Conservation (phyloP, 2,888 invertebrate species). For the Coremacera marginata region DNA sequence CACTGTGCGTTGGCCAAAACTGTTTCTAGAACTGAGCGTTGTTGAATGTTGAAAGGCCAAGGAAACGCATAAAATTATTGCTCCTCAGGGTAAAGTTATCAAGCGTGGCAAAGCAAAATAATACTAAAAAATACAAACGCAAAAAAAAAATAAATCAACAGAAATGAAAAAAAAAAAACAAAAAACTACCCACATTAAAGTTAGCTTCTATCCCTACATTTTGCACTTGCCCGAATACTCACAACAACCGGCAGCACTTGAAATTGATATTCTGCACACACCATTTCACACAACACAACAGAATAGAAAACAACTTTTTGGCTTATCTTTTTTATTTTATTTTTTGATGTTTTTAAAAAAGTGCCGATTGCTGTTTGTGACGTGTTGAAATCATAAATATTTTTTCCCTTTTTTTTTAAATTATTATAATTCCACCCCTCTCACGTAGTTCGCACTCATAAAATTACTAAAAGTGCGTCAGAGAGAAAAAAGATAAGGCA, state of each 20-base stretch:
- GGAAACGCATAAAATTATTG: slow-evolving; percentile 29
- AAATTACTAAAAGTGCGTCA: neutral
- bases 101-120: neutral
- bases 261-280: slow-evolving; percentile 40
- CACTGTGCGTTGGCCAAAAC: too few species aligned
- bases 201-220: too few species aligned
- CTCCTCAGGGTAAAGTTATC: slow-evolving; percentile 34
- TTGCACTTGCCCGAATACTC: too few species aligned
- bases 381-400: slow-evolving; percentile 43
- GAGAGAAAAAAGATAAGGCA: too few species aligned
- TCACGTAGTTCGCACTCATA: neutral
- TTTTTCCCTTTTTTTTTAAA: too few species aligned
- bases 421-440: too few species aligned
- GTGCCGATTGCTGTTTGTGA: slow-evolving; percentile 38
- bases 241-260: slow-evolving; percentile 18
- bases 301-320: neutral
- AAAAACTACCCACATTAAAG: neutral
- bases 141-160: too few species aligned
- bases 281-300: slow-evolving; percentile 23
- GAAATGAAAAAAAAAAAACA: neutral
- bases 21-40: neutral
- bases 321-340: too few species aligned
- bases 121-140: neutral
- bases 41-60: neutral
- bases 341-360: neutral